Base-by-base conservation (phyloP, 1,140 invertebrate genomes). In the Phymorhynchus buccinoides region DNA sequence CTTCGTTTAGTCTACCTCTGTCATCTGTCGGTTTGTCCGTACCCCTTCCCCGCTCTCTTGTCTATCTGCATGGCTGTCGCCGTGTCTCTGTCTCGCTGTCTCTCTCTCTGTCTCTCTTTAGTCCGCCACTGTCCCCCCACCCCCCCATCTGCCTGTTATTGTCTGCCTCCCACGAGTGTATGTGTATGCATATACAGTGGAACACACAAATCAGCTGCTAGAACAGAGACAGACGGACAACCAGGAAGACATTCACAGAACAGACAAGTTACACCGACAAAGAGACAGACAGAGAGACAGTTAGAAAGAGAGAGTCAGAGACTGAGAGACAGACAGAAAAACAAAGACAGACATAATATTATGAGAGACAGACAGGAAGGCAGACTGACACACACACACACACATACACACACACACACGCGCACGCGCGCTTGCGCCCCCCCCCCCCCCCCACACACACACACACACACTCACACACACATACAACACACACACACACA, bases 361-460 rank as follows among this genome's bases (percentile, higher is more conserved):
- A 14, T 7, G 14, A 32, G 14, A 41, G 16, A 41, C 71, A 41
- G 16, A 71, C 32, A 48, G 30, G 37, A 32, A 41, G 30, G 35
- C 71, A 14, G 30, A 75, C 7, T 27, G 16, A 75, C 71, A 37
- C 9, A 37, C 7, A 75, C 32, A 75, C 32, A 22, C 71, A 37
- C 71, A 75, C 66, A n/a, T 30, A 71, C 66, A n/a, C 66, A 71
- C 66, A n/a, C 66, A 71, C 66, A n/a, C 66, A 71, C 66, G 30
- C 66, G 30, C 66, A n/a, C 66, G 30, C 66, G 30, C n/a, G n/a
- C n/a, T n/a, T n/a, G n/a, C n/a, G n/a, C n/a, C n/a, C n/a, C n/a
- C n/a, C n/a, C n/a, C n/a, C n/a, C n/a, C n/a, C n/a, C n/a, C n/a
- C n/a, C n/a, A n/a, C n/a, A n/a, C n/a, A n/a, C n/a, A n/a, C n/a